phyloP scores from a whole-genome alignment of 1,140 invertebrate species.

The Leptinotarsa defecta region DNA sequence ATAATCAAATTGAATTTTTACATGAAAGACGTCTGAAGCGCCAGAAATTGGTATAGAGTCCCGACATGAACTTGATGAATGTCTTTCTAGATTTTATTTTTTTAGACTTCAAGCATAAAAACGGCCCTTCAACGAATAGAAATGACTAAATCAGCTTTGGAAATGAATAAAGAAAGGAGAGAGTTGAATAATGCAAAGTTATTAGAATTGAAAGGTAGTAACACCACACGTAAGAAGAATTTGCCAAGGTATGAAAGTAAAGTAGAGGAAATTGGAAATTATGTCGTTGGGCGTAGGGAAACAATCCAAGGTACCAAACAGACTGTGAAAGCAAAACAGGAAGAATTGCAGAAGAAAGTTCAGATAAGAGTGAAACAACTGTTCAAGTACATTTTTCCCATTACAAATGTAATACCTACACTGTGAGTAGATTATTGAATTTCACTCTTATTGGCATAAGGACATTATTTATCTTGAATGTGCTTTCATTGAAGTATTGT shows the following conservation, averaged over 20 bases:
- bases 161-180: slow-evolving; percentile 66
- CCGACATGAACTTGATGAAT: not conserved
- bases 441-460: no score
- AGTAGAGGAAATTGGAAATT: slow-evolving; percentile 65
- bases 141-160: slow-evolving; percentile 65
- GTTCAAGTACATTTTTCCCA: slow-evolving; percentile 77
- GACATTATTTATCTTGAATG: no score
- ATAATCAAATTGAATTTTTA: not conserved
- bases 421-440: slow-evolving; percentile 19
- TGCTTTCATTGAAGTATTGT: no score
- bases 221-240: slow-evolving; percentile 61
- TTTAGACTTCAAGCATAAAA: slow-evolving; percentile 66
- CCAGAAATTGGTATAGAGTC: not conserved
- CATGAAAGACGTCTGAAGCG: not conserved
- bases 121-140: slow-evolving; percentile 66
- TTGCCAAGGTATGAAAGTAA: slow-evolving; percentile 68
- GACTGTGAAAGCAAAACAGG: slow-evolving; percentile 61
- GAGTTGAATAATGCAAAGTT: slow-evolving; percentile 61
- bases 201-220: slow-evolving; percentile 61
- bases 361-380: slow-evolving; percentile 69
- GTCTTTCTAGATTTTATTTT: slow-evolving; percentile 40
- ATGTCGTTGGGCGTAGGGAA: slow-evolving; percentile 60
- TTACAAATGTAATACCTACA: slow-evolving; percentile 62
- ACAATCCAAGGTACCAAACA: slow-evolving; percentile 61
- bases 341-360: slow-evolving; percentile 66